Evolutionary conservation across 2,888 invertebrate species (phyloP).

Genomic region (Octodonta nipae): DNA sequence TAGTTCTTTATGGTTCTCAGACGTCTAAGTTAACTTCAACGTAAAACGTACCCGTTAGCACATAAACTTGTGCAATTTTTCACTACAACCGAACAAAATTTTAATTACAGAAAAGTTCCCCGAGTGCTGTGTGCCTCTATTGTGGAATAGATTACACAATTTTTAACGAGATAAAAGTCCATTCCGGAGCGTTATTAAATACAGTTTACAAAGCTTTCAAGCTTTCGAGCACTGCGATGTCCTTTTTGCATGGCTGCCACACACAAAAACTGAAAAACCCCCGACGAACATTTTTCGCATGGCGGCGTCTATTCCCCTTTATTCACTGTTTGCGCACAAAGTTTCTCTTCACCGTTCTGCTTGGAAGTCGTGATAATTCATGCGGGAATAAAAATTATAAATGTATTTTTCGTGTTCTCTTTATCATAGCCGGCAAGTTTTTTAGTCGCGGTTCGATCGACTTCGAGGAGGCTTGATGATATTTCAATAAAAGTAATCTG

Average conservation of each 20-base stretch:
- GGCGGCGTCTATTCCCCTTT: constrained; percentile 21
- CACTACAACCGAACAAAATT: constrained; percentile 13
- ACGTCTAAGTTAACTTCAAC: no score
- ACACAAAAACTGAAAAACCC: constrained; percentile 23
- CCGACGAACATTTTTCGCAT: constrained; percentile 22
- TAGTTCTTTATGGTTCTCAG: no score
- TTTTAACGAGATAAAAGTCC: constrained; percentile 30
- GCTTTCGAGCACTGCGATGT: constrained; percentile 21
- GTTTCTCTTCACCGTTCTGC: constrained; percentile 15
- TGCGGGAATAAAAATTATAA: constrained; percentile 25
- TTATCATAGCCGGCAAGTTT: no score
- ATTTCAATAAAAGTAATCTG: no score
- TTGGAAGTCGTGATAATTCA: constrained; percentile 20
- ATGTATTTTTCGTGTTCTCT: constrained; percentile 23
- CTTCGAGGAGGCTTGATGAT: no score
- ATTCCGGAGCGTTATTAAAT: constrained; percentile 27
- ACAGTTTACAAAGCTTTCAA: constrained; percentile 28
- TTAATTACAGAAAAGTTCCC: constrained; percentile 15
- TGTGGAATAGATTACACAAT: constrained; percentile 22
- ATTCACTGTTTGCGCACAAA: constrained; percentile 12
- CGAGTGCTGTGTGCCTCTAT: constrained; percentile 10
- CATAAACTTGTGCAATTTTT: constrained; percentile 7
- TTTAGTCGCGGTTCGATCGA: no score
- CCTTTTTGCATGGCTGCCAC: constrained; percentile 24
- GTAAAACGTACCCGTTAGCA: no score